Percentiles rank a stretch among this genome's conserved stretches.
These are phyloP conservation scores for Odontomachus brunneus DNA, from an alignment of 1,140 invertebrate genomes.

Conservation along the genomic window DNA sequence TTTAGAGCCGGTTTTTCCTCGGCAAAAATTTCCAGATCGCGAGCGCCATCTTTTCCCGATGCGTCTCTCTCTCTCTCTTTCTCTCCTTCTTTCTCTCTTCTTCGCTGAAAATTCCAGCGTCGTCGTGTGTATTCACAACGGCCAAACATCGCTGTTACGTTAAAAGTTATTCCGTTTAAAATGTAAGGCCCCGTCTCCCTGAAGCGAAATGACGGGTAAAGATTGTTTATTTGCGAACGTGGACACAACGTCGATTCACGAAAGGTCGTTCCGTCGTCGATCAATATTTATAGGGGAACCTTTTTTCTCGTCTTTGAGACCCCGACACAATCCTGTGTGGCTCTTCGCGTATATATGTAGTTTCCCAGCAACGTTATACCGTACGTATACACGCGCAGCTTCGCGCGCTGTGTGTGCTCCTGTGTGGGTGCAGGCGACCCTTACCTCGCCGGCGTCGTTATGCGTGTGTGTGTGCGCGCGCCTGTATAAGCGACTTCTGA, in stretches of 20 bases:
- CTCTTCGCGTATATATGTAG: neutral
- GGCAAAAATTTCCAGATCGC: constrained; percentile 19
- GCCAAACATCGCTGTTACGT: too few relatives aligned
- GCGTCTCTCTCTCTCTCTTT: too few relatives aligned
- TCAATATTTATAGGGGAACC: neutral
- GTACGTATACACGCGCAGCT: neutral
- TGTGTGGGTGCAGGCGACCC: neutral
- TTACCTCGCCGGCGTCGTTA: neutral
- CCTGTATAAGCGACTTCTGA: constrained; percentile 13
- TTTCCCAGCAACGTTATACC: neutral
- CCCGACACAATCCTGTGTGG: neutral
- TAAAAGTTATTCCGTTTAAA: neutral
- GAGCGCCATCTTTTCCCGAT: constrained; percentile 26
- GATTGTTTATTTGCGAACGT: neutral
- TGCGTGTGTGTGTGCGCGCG: neutral
- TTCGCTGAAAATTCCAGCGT: too few relatives aligned
- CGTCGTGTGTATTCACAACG: too few relatives aligned
- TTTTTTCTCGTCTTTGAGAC: neutral
- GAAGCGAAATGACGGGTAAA: neutral
- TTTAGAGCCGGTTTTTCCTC: neutral
- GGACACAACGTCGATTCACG: neutral
- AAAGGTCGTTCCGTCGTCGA: neutral
- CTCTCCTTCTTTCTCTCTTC: too few relatives aligned
- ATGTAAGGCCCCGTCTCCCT: neutral
- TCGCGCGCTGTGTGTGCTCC: too few relatives aligned